These are phyloP conservation scores for Pomacea canaliculata DNA, from an alignment of 2,888 invertebrate species.

Conservation along the genomic window DNA sequence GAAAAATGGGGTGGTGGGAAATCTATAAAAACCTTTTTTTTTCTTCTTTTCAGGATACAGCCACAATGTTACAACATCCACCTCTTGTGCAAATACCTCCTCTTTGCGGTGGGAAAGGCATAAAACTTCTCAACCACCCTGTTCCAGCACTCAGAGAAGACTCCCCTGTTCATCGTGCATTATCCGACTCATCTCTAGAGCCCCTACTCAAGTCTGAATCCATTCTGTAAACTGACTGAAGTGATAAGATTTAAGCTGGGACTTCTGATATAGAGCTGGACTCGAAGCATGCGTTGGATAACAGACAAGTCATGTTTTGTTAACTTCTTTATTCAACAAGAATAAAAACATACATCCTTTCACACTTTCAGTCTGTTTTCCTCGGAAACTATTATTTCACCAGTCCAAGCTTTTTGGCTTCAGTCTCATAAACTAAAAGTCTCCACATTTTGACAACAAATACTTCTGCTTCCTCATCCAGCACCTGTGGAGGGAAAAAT, in stretches of 20 bases:
- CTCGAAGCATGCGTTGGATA: too few species aligned
- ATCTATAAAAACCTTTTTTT: too few species aligned
- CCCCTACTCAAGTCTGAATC: background rate
- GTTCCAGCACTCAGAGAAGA: conserved; percentile 1
- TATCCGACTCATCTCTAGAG: background rate
- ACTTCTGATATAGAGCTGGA: too few species aligned
- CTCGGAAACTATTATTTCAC: conserved; percentile 73
- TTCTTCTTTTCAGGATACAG: conserved; percentile 7
- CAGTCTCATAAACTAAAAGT: conserved; percentile 98
- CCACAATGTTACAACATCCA: conserved; percentile 19
- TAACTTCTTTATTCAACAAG: too few species aligned
- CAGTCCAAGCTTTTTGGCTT: conserved; percentile 95
- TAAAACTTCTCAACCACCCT: conserved; percentile 23
- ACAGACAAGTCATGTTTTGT: too few species aligned
- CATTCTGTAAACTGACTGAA: too few species aligned
- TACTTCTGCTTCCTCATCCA: conserved; percentile 99
- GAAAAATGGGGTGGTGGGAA: too few species aligned
- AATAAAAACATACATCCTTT: too few species aligned
- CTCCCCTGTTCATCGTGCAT: background rate
- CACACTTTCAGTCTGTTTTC: too few species aligned
- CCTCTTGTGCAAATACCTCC: conserved; percentile 7
- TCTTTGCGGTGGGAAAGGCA: conserved; percentile 6
- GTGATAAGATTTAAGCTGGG: too few species aligned
- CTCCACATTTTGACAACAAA: conserved; percentile 99
- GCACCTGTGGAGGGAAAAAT: conserved; percentile 78